Evolutionary conservation across 1,140 invertebrate species (phyloP).

Genomic region (Ctenoplectra terminalis): DNA sequence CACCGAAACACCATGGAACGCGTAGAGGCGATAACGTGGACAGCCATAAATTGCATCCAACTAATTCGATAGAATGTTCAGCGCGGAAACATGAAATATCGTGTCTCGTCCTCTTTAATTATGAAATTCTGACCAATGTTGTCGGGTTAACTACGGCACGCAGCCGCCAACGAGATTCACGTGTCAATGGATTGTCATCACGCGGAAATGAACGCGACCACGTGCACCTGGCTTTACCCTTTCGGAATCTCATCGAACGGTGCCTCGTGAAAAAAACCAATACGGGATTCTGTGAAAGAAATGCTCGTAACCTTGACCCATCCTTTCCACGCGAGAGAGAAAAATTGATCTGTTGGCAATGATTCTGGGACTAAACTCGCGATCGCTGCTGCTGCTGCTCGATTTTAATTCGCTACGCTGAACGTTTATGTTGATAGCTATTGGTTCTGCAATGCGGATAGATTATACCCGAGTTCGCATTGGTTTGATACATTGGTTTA

Average conservation of each 20-base stretch:
- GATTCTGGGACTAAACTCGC: not conserved
- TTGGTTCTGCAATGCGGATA: constrained; percentile 22
- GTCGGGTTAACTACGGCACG: not conserved
- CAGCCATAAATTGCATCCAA: constrained; percentile 46
- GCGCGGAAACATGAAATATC: not conserved
- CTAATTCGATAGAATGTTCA: constrained; percentile 37
- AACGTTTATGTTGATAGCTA: not conserved
- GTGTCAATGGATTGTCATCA: not conserved
- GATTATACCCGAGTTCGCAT: not conserved
- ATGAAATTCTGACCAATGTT: not conserved
- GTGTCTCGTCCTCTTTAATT: constrained; percentile 1
- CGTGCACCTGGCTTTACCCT: not conserved
- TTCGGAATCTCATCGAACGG: not conserved
- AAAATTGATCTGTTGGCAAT: not conserved
- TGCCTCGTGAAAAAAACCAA: too few species aligned
- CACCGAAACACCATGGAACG: not conserved
- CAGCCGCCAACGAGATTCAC: not conserved
- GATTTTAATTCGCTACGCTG: not conserved
- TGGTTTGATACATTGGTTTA: too few species aligned
- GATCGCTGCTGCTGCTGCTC: not conserved
- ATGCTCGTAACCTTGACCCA: not conserved
- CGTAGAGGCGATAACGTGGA: constrained; percentile 26
- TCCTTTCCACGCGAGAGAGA: too few species aligned
- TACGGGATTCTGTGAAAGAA: not conserved
- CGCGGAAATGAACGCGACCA: not conserved